A percentile compares a stretch with the other conserved stretches of the same genome.
These are phyloP conservation scores for Cyrtonyx montezumae DNA, from an alignment of 2,113 vertebrate genomes.

Conservation along the genomic window DNA sequence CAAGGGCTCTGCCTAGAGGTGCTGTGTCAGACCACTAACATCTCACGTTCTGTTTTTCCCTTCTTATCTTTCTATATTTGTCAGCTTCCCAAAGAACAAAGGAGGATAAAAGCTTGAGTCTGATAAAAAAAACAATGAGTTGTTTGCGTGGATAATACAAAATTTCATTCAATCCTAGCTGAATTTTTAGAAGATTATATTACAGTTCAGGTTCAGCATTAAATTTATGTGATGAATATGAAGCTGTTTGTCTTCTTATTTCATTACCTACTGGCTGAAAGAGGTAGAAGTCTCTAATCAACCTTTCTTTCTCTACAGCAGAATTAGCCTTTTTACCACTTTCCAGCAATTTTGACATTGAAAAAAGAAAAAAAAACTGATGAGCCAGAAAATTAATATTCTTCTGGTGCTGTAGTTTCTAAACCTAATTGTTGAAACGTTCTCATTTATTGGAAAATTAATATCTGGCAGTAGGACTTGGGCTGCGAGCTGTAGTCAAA, in stretches of 20 bases:
- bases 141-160: neutral
- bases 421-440: constrained; percentile 41
- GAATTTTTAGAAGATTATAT: neutral
- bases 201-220: constrained; percentile 35
- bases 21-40: accelerated
- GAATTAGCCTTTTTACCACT: constrained; percentile 57
- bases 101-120: constrained; percentile 14
- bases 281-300: constrained; percentile 49
- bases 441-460: constrained; percentile 34
- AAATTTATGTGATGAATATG: constrained; percentile 60
- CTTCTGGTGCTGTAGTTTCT: constrained; percentile 62
- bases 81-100: neutral
- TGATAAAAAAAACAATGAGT: neutral
- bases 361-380: constrained; percentile 36
- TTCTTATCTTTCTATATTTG: neutral
- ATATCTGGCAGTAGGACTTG: constrained; percentile 22
- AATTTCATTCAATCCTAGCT: constrained; percentile 19
- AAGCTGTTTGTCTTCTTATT: constrained; percentile 53
- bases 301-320: constrained; percentile 56
- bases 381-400: constrained; percentile 71
- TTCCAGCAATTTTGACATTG: constrained; percentile 48
- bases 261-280: constrained; percentile 64
- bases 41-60: neutral
- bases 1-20: neutral
- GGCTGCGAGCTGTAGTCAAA: neutral